Percentiles rank a stretch among this genome's conserved stretches.
These are phyloP conservation scores for Scotopteryx bipunctaria DNA, from an alignment of 2,888 invertebrate species.

Conservation along the genomic window DNA sequence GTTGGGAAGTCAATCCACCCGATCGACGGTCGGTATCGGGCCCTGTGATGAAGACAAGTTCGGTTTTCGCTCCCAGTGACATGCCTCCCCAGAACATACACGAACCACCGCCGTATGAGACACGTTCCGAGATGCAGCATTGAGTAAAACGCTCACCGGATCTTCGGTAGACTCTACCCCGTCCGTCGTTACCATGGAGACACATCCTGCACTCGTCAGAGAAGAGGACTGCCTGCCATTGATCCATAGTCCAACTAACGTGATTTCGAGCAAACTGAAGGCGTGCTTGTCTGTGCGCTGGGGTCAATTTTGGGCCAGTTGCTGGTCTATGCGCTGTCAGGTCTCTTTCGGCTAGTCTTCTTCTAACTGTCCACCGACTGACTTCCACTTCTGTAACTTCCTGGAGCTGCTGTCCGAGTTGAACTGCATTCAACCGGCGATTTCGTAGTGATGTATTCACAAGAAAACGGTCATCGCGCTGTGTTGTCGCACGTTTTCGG, in stretches of 20 bases:
- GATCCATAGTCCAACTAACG: neutral
- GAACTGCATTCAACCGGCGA: neutral
- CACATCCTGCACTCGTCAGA: constrained; percentile 1
- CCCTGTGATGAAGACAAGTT: constrained; percentile 8
- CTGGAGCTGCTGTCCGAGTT: neutral
- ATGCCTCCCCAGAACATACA: constrained; percentile 3
- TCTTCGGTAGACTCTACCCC: constrained; percentile 1
- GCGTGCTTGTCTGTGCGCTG: neutral
- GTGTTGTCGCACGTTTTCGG: neutral
- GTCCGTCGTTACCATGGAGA: neutral
- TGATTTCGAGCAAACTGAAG: constrained; percentile 5
- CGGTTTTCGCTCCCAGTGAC: neutral
- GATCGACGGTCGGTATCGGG: too few relatives aligned
- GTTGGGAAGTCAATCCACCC: neutral
- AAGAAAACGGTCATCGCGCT: neutral
- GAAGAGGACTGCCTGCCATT: constrained; percentile 2
- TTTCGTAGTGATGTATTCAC: neutral
- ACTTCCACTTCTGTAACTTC: neutral
- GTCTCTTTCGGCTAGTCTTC: neutral
- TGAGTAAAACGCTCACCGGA: constrained; percentile 3
- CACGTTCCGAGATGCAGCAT: constrained; percentile 1
- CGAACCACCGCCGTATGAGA: constrained; percentile 4
- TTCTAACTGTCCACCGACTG: neutral
- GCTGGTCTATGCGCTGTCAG: neutral
- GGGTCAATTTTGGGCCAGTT: neutral